Evolutionary conservation across 92 coral and sea anemone genomes (phyloP), one percentile per base, ranked within the genome.

Genomic region (Hydrozoanthus gracilis): DNA sequence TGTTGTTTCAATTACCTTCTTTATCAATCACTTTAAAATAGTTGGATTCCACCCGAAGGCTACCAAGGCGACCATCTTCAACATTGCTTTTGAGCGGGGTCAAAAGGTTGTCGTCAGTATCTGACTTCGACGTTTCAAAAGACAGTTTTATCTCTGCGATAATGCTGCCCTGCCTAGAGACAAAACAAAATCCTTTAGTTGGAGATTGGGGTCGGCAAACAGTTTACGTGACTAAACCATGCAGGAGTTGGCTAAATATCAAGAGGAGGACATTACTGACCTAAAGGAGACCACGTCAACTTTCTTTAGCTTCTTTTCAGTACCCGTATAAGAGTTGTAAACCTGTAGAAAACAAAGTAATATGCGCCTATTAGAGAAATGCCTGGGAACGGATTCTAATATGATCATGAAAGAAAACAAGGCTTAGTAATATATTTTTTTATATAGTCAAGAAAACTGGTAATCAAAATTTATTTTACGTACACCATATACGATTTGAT

Each of bases 31-130:
- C 61, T 74, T 74, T 74, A 3, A 50, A 50, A 58, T 74, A 74
- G 12, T 49, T 16, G 14, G 78, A 49, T 10, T 74, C 78, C 4
- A 74, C 78, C 78, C 8, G 56, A 16, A 74, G 60, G 20, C 50
- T n/a, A 8, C 78, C 78, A 50, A 74, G 78, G 27, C 12, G 78
- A 74, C 78, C 78, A 18, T 74, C 78, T 18, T 49, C 15, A 35
- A 74, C 50, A 44, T 74, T 16, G 27, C 2, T 49, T 17, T 74
- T 74, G 13, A 74, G 78, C 11, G 78, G 78, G 44, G 44, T 14
- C 15, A 74, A 13, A 3, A 74, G 78, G 3, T 74, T 74, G 9
- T 73, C 78, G 2, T 44, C 44, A 27, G 60, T 49, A 3, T 16
- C 78, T n/a, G 78, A 8, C 14, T 74, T 18, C 58, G 58, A 49